Evolutionary conservation across 2,888 invertebrate genomes (phyloP).

Genomic region (Drosophila hamatofila): DNA sequence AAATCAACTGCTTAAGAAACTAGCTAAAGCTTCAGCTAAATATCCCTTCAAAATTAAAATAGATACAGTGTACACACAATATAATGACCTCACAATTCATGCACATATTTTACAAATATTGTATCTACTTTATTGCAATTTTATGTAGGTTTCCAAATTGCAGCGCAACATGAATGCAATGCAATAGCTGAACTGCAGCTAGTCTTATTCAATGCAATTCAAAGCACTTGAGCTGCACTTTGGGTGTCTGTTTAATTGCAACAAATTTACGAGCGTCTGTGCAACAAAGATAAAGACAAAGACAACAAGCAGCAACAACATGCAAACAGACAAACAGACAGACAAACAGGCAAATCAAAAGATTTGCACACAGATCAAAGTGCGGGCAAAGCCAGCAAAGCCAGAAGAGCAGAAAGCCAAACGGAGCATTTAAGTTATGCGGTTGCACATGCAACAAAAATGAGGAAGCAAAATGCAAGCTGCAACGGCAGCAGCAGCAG

Average conservation of each 20-base stretch:
- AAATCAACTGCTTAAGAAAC: neutral
- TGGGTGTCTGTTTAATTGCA: constrained; percentile 50
- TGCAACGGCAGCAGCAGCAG: neutral
- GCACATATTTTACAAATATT: neutral
- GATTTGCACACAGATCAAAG: constrained; percentile 51
- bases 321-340: neutral
- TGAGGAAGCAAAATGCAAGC: constrained; percentile 69
- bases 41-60: too few species aligned
- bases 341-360: constrained; percentile 25
- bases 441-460: constrained; percentile 72
- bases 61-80: neutral
- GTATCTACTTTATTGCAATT: neutral
- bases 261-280: constrained; percentile 50
- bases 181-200: constrained; percentile 9
- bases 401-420: constrained; percentile 21
- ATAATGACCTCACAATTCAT: neutral
- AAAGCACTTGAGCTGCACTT: constrained; percentile 39
- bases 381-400: constrained; percentile 13
- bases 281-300: constrained; percentile 23
- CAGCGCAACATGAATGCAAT: neutral
- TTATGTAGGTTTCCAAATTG: neutral
- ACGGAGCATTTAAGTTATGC: constrained; percentile 60
- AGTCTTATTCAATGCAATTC: neutral
- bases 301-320: neutral
- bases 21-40: neutral